Percentiles rank a stretch among this genome's conserved stretches.
These are phyloP conservation scores for Hexactinellida sp. DNA, from an alignment of 37 sponge, comb jelly and placozoan species.

Conservation along the genomic window DNA sequence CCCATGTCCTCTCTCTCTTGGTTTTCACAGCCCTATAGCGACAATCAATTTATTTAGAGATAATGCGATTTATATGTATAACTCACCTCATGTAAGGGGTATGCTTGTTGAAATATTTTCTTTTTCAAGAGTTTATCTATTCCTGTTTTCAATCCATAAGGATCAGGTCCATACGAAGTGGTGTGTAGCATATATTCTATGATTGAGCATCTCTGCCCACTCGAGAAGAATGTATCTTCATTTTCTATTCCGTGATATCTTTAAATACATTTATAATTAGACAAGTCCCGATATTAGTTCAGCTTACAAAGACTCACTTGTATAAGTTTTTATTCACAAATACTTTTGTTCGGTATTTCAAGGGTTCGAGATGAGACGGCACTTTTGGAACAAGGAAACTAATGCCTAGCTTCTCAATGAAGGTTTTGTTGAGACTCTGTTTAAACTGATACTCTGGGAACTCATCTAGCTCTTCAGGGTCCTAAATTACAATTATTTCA, in stretches of 20 bases:
- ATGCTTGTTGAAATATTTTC: slow-evolving; percentile 40
- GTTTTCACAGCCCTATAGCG: background rate
- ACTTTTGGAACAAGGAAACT: background rate
- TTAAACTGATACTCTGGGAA: background rate
- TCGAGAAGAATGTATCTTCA: background rate
- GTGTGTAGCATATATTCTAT: background rate
- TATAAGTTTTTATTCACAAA: background rate
- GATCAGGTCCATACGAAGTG: background rate
- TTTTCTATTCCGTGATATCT: background rate
- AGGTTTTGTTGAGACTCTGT: slow-evolving; percentile 3
- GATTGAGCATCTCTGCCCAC: background rate
- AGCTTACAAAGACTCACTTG: background rate
- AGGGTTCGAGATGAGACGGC: background rate
- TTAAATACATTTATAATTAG: background rate
- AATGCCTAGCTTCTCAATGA: background rate
- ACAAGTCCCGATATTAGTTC: background rate
- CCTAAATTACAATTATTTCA: background rate
- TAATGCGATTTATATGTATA: background rate
- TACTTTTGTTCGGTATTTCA: background rate
- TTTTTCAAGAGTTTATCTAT: slow-evolving; percentile 44
- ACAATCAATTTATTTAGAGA: background rate
- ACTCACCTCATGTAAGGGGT: slow-evolving; percentile 61
- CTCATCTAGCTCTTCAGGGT: background rate
- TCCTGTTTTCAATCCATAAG: slow-evolving; percentile 27
- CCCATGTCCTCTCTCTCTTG: background rate